Evolutionary conservation across 2,888 invertebrate species (phyloP).

Genomic region (Salpingus planirostris): DNA sequence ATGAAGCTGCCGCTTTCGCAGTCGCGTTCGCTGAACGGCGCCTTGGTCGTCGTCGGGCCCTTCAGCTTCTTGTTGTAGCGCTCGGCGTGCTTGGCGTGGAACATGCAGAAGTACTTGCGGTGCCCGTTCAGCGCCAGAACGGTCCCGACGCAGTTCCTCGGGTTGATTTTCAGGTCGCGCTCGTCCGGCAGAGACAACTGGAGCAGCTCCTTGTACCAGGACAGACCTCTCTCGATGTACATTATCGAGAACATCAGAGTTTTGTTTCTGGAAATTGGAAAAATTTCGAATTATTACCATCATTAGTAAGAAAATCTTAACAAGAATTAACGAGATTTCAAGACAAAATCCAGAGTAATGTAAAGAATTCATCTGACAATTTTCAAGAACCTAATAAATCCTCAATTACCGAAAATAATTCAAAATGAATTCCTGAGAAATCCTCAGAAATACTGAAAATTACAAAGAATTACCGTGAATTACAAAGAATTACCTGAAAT

Average conservation of each 20-base stretch:
- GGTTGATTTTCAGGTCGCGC: constrained; percentile 81
- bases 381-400: too few species aligned
- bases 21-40: constrained; percentile 42
- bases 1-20: constrained; percentile 80
- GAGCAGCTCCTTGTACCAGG: constrained; percentile 88
- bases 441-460: too few species aligned
- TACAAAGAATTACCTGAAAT: too few species aligned
- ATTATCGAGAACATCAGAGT: constrained; percentile 92
- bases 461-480: too few species aligned
- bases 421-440: too few species aligned
- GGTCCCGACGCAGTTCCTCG: constrained; percentile 93
- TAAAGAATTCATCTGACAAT: too few species aligned
- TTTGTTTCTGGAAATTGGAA: constrained; percentile 90
- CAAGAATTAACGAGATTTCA: too few species aligned
- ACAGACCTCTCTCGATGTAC: constrained; percentile 82
- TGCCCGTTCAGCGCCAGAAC: constrained; percentile 94
- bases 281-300: too few species aligned
- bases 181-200: constrained; percentile 78
- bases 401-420: too few species aligned
- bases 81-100: constrained; percentile 93
- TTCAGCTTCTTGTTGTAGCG: constrained; percentile 38
- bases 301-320: too few species aligned
- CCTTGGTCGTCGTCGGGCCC: constrained; percentile 2
- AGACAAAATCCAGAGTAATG: too few species aligned
- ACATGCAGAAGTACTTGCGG: constrained; percentile 97